Base-by-base conservation (phyloP, 2,888 invertebrate genomes). In the Drosophila acutilabella region DNA sequence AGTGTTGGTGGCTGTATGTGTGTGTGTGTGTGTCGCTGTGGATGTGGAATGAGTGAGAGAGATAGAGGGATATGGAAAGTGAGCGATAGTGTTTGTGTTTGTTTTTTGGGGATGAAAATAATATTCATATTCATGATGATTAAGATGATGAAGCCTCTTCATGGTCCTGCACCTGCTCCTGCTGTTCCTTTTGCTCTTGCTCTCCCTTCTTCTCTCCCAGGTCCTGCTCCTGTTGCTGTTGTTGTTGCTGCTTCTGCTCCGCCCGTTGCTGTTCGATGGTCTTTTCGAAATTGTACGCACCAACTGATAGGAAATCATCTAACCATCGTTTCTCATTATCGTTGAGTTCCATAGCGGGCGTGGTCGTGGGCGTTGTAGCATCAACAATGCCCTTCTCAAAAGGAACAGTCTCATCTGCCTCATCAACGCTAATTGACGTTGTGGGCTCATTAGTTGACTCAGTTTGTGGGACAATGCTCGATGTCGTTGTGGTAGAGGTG, bases 291-390 rank as follows among this genome's bases (percentile, higher is more conserved):
- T 90, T 92, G 67, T 81, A 80, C 42, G 92, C 91, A 65, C 91
- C 91, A 58, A 92, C 81, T 53, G 91, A 91, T 47, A 92, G 86
- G 66, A 91, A 80, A 61, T 91, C 89, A 78, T 91, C 92, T 68
- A 91, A 71, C 91, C 91, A 91, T 51, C 90, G 91, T 79, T 90
- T 90, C 68, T 92, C 92, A 73, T 87, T 85, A 69, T 86, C 88
- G 66, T 74, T 91, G 13, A 91, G 80, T 61, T 89, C 89, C 26
- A 82, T 80, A 48, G 80, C 72, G 56, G 74, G 71, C 60, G 83
- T 78, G 11, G 80, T n/a, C 14, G 38, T 74, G 78, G 40, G 30
- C 50, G 54, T 75, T 38, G 66, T 40, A 38, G 47, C 42, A 40
- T 64, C 53, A 7, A 10, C 71, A 48, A n/a, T 41, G 44, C 20